Base-by-base conservation (phyloP, 1,140 invertebrate species). In the Drosophila nikananu region DNA sequence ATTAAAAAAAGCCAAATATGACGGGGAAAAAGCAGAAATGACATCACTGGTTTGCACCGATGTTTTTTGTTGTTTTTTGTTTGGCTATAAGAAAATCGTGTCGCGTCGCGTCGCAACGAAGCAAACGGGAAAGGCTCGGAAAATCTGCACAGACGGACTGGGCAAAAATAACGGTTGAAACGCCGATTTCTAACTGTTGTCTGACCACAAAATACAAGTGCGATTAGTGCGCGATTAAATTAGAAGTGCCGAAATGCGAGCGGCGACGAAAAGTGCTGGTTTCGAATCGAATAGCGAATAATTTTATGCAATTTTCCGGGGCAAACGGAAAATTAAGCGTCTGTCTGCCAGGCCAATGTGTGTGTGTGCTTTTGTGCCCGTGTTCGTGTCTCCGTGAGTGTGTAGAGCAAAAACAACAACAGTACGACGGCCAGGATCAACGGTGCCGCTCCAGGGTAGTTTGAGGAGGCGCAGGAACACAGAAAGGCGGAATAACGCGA, bases 361-460 rank as follows among this genome's bases (percentile, higher is more conserved):
- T 70, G 59, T 64, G 57, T 66, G 44, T 70, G 62, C 54, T 48
- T 63, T 59, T 72, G 68, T 73, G 71, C 46, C 42, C 65, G 52
- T 73, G 67, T 27, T 19, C 21, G 39, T 64, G 72, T 76, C 41
- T 76, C 41, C 57, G 77, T 80, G 80, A 77, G 74, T 77, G 74
- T 77, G 77, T 86, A 83, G 74, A 86, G 80, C 72, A 81, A 79
- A 49, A 82, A 81, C 42, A 82, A 72, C 76, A 86, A 79, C 76
- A 77, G 59, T 58, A 58, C 57, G 61, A 32, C 37, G 44, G 51
- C 44, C 51, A 81, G 83, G 83, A 87, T 87, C 83, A 80, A 82
- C 79, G 68, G 72, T 77, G 81, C 42, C 59, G 74, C 64, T 80
- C 72, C 81, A 81, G 84, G 84, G 84, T 87, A 89, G 84, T 89